Evolutionary conservation across 2,888 invertebrate genomes (phyloP).

Genomic region (Epirrita christyi): DNA sequence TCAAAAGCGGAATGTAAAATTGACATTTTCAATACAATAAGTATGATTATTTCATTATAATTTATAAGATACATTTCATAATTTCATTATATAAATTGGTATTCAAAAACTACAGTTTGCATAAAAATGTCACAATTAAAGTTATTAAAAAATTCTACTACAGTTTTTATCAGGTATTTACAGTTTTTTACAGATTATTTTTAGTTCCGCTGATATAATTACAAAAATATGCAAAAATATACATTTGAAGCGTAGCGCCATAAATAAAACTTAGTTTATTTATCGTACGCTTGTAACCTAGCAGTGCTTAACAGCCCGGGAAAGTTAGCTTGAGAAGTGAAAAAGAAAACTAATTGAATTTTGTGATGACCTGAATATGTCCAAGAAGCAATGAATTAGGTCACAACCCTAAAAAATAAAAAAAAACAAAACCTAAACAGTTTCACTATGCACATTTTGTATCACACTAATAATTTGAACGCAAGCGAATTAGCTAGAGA

Average conservation of each 20-base stretch:
- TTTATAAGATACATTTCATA: slow-evolving; percentile 23
- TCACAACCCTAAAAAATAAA: no score
- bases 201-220: slow-evolving; percentile 21
- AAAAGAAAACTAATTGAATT: not conserved
- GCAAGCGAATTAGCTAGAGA: no score
- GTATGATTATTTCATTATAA: slow-evolving; percentile 5
- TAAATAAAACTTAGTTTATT: slow-evolving; percentile 59
- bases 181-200: slow-evolving; percentile 19
- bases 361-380: no score
- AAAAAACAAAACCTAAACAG: no score
- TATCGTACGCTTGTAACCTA: slow-evolving; percentile 48
- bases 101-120: slow-evolving; percentile 15
- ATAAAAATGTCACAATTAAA: slow-evolving; percentile 5
- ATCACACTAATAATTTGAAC: no score
- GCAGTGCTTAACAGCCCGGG: slow-evolving; percentile 8
- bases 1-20: slow-evolving; percentile 75
- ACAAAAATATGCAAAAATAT: slow-evolving; percentile 49
- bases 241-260: slow-evolving; percentile 48
- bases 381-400: no score
- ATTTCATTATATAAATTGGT: slow-evolving; percentile 18
- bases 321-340: slow-evolving; percentile 12
- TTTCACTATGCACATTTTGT: no score
- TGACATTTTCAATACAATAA: slow-evolving; percentile 44
- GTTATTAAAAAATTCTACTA: slow-evolving; percentile 13
- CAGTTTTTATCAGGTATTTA: slow-evolving; percentile 10